Evolutionary conservation across 2,113 vertebrate genomes (phyloP).

Genomic region (Xenopus tropicalis): DNA sequence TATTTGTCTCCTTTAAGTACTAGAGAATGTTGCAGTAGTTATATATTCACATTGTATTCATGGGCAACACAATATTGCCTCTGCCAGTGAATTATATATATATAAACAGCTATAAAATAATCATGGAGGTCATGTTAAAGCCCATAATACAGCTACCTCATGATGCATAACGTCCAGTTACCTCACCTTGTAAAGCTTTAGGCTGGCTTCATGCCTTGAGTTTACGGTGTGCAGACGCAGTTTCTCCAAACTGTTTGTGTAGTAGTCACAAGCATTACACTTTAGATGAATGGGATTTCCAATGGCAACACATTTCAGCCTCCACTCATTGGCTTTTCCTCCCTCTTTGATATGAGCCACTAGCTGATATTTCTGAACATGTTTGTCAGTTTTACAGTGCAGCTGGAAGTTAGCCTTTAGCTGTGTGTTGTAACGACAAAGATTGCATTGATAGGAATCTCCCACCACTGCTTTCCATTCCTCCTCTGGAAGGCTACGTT

Average conservation of each 20-base stretch:
- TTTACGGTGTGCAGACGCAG: conserved; percentile 94
- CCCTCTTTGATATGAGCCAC: conserved; percentile 98
- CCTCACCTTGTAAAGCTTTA: conserved; percentile 97
- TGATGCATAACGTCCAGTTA: no score
- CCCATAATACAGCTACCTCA: no score
- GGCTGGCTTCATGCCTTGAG: conserved; percentile 92
- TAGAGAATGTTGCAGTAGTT: no score
- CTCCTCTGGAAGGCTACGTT: conserved; percentile 89
- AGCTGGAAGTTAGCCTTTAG: conserved; percentile 99
- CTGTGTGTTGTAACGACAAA: conserved; percentile 96
- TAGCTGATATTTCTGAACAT: conserved; percentile 96
- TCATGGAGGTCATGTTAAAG: no score
- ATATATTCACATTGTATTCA: no score
- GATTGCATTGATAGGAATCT: conserved; percentile 95
- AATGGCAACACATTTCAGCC: conserved; percentile 95
- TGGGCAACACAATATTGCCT: no score
- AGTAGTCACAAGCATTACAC: conserved; percentile 98
- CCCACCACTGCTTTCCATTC: conserved; percentile 94
- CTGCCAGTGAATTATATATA: no score
- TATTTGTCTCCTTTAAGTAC: no score
- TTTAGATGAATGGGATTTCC: conserved; percentile 96
- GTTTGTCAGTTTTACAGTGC: conserved; percentile 98
- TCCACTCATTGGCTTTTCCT: conserved; percentile 95
- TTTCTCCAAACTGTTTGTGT: conserved; percentile 98
- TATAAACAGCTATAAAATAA: no score